phyloP scores from a whole-genome alignment of 2,113 vertebrate species.

The Archilochus colubris region DNA sequence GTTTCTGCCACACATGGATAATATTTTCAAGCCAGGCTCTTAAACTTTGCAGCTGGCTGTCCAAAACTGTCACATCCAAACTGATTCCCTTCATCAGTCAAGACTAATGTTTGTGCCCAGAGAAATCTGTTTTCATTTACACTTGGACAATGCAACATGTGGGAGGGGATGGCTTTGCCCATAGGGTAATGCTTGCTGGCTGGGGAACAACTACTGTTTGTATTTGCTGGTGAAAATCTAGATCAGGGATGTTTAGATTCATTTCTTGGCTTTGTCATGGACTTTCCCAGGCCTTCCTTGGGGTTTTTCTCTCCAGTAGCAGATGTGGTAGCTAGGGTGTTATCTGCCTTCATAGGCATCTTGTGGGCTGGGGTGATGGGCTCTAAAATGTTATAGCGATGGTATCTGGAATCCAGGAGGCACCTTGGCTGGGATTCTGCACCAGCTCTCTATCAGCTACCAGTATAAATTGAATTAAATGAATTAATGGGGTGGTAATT shows the following conservation, averaged over 20 bases:
- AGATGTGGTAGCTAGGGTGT: background rate
- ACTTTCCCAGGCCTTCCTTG: background rate
- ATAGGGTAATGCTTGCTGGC: background rate
- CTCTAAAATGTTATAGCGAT: background rate
- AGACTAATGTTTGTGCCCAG: background rate
- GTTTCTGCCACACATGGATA: background rate
- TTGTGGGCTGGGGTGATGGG: background rate
- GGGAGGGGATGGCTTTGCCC: background rate
- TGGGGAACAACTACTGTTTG: background rate
- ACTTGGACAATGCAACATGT: background rate
- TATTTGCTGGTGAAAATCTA: background rate
- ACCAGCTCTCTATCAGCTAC: background rate
- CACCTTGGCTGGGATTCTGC: background rate
- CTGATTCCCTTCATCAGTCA: background rate
- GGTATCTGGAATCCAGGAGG: background rate
- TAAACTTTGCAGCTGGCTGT: background rate
- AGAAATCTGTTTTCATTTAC: background rate
- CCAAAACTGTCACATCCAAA: background rate
- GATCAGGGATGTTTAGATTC: background rate
- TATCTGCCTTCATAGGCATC: background rate
- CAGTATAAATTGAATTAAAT: background rate
- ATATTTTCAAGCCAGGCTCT: slow-evolving; percentile 16
- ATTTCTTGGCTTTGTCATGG: background rate
- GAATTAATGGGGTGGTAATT: background rate
- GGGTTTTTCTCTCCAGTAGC: background rate